Evolutionary conservation across 2,888 invertebrate species (phyloP), one percentile per base, ranked within the genome.

Genomic region (Brenthis ino): DNA sequence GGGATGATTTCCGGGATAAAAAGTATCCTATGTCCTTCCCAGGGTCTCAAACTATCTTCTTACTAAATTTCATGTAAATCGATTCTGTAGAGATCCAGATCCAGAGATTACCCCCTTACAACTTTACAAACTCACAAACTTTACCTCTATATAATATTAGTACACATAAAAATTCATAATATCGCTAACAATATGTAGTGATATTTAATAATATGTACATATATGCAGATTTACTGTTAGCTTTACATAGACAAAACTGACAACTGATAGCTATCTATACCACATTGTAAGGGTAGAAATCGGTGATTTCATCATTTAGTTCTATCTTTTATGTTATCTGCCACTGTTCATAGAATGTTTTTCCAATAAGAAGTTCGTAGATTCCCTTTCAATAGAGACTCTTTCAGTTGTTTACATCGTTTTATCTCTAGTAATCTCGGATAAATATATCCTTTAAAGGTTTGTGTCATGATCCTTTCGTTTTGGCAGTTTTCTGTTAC

Each of bases 381-480:
- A 63, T 13, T 37, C 37, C 16, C 53, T 54, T 54, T 24, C 54
- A 63, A 54, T 43, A 54, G 50, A 53, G 63, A 43, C 53, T 54
- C 53, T 63, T 51, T 63, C 14, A 43, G 63, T n/a, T 63, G 53
- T 63, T 63, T 53, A 63, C 63, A 63, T 63, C 51, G 14, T 54
- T 63, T 63, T 63, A 63, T 63, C 54, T 63, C 43, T 37, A 33
- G n/a, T 11, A 20, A 51, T 63, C 24, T 54, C 14, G 37, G 63
- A 63, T 51, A 8, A 54, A 11, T 8, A 16, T 4, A 20, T 54
- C 20, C 37, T 63, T 43, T 16, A 53, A 43, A 33, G 53, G 16
- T 63, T 63, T 63, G 8, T 55, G 12, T 50, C 33, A 6, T 12
- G 28, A 60, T 50, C 60, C 28, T 60, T 60, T 60, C 16, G 28